Evolutionary conservation across 2,797 vertebrate species (phyloP).

Genomic region (Acipenser ruthenus): DNA sequence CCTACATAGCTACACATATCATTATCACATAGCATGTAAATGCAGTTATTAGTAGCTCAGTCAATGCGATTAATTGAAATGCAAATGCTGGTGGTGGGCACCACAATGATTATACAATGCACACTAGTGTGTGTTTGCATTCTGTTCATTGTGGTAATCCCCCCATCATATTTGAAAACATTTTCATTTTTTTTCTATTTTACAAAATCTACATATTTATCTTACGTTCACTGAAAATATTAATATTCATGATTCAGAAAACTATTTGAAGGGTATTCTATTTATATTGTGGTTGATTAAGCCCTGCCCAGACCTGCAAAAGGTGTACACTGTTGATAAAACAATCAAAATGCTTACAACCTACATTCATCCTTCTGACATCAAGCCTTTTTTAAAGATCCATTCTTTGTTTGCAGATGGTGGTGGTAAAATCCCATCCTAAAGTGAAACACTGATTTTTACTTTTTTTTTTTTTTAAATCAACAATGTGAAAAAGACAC

Average conservation of each 20-base stretch:
- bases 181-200: neutral
- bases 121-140: neutral
- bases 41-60: neutral
- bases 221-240: neutral
- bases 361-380: neutral
- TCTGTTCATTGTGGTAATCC: neutral
- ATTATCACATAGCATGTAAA: neutral
- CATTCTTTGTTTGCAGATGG: neutral
- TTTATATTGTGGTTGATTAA: neutral
- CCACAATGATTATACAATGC: neutral
- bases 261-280: no score
- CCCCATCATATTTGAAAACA: neutral
- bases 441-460: no score
- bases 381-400: neutral
- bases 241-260: neutral
- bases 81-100: neutral
- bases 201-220: neutral
- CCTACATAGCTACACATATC: neutral
- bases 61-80: neutral
- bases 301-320: neutral
- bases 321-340: neutral
- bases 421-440: neutral
- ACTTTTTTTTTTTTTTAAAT: no score
- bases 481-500: no score
- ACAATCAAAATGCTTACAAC: neutral